phyloP scores from a whole-genome alignment of 2,888 invertebrate genomes.

The Luperina testacea region DNA sequence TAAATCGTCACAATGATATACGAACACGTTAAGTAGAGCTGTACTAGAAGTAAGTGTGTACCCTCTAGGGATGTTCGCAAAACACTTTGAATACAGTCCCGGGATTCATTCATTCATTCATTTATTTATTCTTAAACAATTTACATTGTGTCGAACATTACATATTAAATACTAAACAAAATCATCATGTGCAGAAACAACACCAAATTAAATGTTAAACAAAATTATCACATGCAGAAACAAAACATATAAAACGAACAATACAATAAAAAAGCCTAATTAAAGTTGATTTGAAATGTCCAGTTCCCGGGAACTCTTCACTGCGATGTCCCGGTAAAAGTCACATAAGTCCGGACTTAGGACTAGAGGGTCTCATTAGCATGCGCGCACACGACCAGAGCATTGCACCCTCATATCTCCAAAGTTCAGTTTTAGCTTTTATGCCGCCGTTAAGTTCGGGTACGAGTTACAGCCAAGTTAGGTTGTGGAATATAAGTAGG shows the following conservation, averaged over 20 bases:
- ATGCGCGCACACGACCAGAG: constrained; percentile 21
- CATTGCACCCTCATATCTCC: constrained; percentile 6
- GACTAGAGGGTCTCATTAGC: constrained; percentile 26
- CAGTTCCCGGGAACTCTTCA: background rate
- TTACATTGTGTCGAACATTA: too few relatives aligned
- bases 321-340: background rate
- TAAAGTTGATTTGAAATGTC: too few relatives aligned
- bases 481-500: background rate
- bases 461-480: background rate
- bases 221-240: too few relatives aligned
- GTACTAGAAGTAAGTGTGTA: background rate
- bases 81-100: constrained; percentile 19
- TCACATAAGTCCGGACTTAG: background rate
- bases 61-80: constrained; percentile 18
- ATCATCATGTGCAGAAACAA: too few relatives aligned
- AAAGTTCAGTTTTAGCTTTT: constrained; percentile 12
- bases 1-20: constrained; percentile 44
- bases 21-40: constrained; percentile 15
- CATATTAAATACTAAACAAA: too few relatives aligned
- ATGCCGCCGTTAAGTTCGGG: background rate
- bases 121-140: too few relatives aligned
- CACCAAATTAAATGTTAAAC: too few relatives aligned
- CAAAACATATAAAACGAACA: too few relatives aligned
- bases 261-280: too few relatives aligned
- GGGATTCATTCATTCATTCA: too few relatives aligned